A percentile compares a stretch with the other conserved stretches of the same genome.
Conservation (phyloP, 2,888 invertebrate species). For the Coelinius sp. region DNA sequence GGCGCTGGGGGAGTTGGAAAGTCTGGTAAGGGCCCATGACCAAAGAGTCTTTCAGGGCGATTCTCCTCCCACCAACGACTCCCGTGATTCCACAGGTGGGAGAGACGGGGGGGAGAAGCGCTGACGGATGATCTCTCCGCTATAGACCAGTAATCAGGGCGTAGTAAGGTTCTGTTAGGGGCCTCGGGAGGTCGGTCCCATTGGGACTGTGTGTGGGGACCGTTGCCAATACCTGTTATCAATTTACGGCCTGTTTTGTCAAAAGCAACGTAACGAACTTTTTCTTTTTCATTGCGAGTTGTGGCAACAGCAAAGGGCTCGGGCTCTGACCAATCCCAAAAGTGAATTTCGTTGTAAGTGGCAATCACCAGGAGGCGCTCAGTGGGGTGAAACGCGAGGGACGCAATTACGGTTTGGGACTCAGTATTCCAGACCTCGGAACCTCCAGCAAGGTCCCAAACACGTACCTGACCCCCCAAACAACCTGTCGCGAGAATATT, state of each 20-base stretch:
- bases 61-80: not conserved
- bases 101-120: not conserved
- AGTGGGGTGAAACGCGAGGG: slow-evolving; percentile 88
- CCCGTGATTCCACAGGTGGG: not conserved
- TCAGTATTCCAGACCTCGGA: slow-evolving; percentile 87
- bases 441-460: slow-evolving; percentile 89
- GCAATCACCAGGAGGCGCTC: slow-evolving; percentile 89
- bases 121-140: slow-evolving; percentile 19
- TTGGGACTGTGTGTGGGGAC: slow-evolving; percentile 69
- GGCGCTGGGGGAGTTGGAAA: not conserved
- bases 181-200: slow-evolving; percentile 71
- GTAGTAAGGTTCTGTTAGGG: slow-evolving; percentile 45
- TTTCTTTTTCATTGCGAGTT: slow-evolving; percentile 84
- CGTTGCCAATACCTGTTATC: slow-evolving; percentile 87
- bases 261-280: slow-evolving; percentile 87
- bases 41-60: not conserved
- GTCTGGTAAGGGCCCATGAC: not conserved
- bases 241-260: slow-evolving; percentile 85
- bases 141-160: slow-evolving; percentile 20
- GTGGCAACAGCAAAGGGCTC: slow-evolving; percentile 82
- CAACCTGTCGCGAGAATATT: slow-evolving; percentile 91
- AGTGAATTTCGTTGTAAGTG: slow-evolving; percentile 85
- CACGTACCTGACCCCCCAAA: slow-evolving; percentile 89
- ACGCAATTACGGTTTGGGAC: slow-evolving; percentile 84
- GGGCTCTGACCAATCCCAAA: slow-evolving; percentile 91